Evolutionary conservation across 1,140 invertebrate species (phyloP).

Genomic region (Hyphantria cunea): DNA sequence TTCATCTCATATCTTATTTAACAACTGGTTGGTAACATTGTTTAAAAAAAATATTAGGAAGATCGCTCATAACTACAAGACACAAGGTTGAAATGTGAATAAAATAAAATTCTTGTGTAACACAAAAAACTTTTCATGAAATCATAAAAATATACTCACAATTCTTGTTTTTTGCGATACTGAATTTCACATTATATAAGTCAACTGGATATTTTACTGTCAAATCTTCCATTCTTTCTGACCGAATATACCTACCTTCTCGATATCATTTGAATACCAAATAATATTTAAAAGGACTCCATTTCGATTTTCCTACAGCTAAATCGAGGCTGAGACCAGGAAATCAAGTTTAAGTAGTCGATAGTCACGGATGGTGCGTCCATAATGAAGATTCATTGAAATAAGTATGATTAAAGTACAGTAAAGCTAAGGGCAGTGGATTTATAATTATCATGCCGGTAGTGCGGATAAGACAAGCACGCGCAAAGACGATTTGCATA

Average conservation of each 20-base stretch:
- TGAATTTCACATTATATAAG: too few relatives aligned
- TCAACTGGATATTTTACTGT: too few relatives aligned
- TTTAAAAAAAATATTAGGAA: too few relatives aligned
- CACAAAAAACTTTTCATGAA: too few relatives aligned
- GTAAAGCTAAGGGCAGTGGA: constrained; percentile 20
- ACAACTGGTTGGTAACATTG: too few relatives aligned
- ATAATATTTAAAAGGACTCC: not conserved
- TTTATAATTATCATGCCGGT: constrained; percentile 23
- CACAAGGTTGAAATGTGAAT: too few relatives aligned
- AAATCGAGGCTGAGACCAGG: constrained; percentile 34
- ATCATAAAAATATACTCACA: too few relatives aligned
- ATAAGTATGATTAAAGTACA: constrained; percentile 28
- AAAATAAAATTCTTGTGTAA: too few relatives aligned
- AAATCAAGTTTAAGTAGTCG: constrained; percentile 41
- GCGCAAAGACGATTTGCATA: constrained; percentile 66
- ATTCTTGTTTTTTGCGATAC: too few relatives aligned
- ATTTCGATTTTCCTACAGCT: constrained; percentile 15
- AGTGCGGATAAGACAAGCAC: constrained; percentile 32
- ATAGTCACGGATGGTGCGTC: constrained; percentile 39
- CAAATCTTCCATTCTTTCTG: too few relatives aligned
- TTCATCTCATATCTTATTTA: too few relatives aligned
- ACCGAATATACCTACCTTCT: constrained; percentile 22
- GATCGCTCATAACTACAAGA: too few relatives aligned
- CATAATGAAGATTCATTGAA: constrained; percentile 40
- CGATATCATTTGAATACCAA: constrained; percentile 26